Base-by-base conservation (phyloP, 2,888 invertebrate species). In the Athrips mouffetella region DNA sequence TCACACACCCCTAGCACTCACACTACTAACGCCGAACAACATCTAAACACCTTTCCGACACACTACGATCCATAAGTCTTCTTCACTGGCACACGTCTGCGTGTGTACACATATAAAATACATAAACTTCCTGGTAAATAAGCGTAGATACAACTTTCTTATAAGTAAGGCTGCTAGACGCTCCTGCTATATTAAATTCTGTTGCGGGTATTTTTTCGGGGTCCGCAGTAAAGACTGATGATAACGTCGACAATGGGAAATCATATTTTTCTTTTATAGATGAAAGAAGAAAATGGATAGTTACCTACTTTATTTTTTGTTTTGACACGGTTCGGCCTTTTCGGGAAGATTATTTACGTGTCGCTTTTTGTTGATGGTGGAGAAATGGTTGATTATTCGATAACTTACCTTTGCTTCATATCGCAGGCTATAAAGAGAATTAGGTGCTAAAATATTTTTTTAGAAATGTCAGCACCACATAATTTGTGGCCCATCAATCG, bases 61-160 rank as follows among this genome's bases (percentile, higher is more conserved):
- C 51, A 52, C 47, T 64, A 65, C 63, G 57, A 59, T 60, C 62
- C 58, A 67, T 66, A 69, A 66, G 65, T 69, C 67, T 64, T 62
- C 60, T 56, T 55, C 59, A 54, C 54, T 47, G 41, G 16, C 53
- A 55, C 53, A 49, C 48, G 52, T 30, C 20, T 62, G 63, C 70
- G 74, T 76, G 76, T 67, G 75, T 65, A 71, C 67, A 69, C 67
- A 70, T 67, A 75, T 73, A 75, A 76, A 77, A 77, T 73, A 80
- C 73, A 87, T 82, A 83, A 81, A 83, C 82, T 83, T 82, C 82
- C 82, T 76, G 78, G 84, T 85, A 87, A 87, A 84, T 86, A 87
- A 83, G 77, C 75, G 72, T 69, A 75, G 78, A 76, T 76, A 77
- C 77, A 80, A 80, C 76, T 79, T 81, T 78, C 82, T 80, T 80